Base-by-base conservation (phyloP, 2,113 vertebrate genomes). In the Scopus umbretta region DNA sequence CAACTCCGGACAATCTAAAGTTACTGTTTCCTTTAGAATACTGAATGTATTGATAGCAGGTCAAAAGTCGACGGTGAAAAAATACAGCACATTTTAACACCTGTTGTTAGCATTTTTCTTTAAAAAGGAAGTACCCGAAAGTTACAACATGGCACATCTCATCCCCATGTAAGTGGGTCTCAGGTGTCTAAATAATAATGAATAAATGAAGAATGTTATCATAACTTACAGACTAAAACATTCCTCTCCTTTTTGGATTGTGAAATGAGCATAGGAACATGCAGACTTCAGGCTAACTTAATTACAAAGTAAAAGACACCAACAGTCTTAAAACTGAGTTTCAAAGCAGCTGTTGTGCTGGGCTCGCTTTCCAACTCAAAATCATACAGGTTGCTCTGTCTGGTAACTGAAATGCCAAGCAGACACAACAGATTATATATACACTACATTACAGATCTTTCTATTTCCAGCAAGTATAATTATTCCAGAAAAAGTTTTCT, bases 181-280 rank as follows among this genome's bases (percentile, higher is more conserved):
- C 47, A 88, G 18, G 23, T 58, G 6, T 47, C 50, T 32, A 88
- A 65, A 61, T 38, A 65, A 62, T 15, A 65, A 79, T 15, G 4
- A 79, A 68, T 11, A 70, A 80, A 56, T 7, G 2, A 85, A 70
- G 17, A 88, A 62, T 20, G 18, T 34, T 88, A 73, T 29, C 70
- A 16, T 63, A 67, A 72, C 20, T 56, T 49, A 23, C 0, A 2
- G 11, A 59, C 21, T 63, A 59, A 80, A 76, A 62, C 18, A 18
- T 17, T 50, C 20, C 13, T 83, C 6, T 5, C 19, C 3, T 20
- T 80, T 76, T 34, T 2, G 0, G 21, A 22, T 0, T 42, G 32
- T 52, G 55, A 86, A 88, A 82, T 11, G 8, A 66, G 10, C 36
- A 75, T 4, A 66, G 52, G 34, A 84, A 79, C 1, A 6, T 9